Base-by-base conservation (phyloP, 1,140 invertebrate species). In the Heliconius eleuchia region DNA sequence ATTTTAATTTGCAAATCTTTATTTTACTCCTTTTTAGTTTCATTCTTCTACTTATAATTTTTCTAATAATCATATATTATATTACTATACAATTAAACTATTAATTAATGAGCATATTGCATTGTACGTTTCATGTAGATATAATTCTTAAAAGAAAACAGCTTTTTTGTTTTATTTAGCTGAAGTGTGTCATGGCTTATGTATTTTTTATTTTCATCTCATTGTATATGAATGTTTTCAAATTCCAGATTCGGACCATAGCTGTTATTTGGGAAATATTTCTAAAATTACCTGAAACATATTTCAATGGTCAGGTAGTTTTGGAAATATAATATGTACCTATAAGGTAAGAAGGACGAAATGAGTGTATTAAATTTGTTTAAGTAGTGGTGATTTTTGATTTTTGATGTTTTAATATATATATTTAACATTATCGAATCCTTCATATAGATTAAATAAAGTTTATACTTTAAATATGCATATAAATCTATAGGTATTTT, bases 231-330 rank as follows among this genome's bases (percentile, higher is more conserved):
- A 55, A 42, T 74, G 46, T 79, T 71, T 71, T 70, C 39, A 75
- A 79, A 75, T 79, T 79, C 70, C 78, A 79, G 78, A 79, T 79
- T 60, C 60, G 71, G 73, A 75, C 42, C 34, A 50, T 37, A 74
- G 55, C 57, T 23, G 73, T 60, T 74, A 42, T 79, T 75, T 70
- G 73, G 60, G 42, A 71, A 34, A 70, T 75, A 79, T 72, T 75
- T 75, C 74, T 50, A 76, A 80, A 80, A 71, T 76, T 76, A 80
- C 71, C 78, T 80, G 74, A 76, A 70, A 71, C 52, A 34, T 57
- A 23, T 78, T 71, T 39, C 13, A 42, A 70, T 9, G 73, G 9
- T 75, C 78, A 79, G 74, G 70, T 80, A 80, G 75, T 80, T 80
- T 80, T 80, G 74, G 74, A 72, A 80, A 80, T 76, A 80, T 75